Evolutionary conservation across 2,888 invertebrate species (phyloP).

Genomic region (Apodemia mormo): DNA sequence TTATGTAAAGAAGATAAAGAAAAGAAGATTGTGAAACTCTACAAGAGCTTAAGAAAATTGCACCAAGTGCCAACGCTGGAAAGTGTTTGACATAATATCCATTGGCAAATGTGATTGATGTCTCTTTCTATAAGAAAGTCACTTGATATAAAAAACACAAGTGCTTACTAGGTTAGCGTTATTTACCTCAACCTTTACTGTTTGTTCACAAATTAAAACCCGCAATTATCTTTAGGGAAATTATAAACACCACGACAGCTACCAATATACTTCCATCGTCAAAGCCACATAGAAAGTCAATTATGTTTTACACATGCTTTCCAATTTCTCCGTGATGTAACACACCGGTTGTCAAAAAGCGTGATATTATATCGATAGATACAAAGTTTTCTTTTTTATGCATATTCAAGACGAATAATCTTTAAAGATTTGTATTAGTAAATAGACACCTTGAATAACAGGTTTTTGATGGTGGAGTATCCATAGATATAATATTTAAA

Average conservation of each 20-base stretch:
- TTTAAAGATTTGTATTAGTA: constrained; percentile 3
- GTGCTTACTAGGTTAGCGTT: background rate
- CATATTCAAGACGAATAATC: constrained; percentile 1
- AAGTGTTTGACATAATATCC: no score
- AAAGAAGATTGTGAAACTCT: no score
- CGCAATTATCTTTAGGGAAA: constrained; percentile 8
- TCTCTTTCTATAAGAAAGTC: no score
- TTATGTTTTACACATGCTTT: constrained; percentile 38
- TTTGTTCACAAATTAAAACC: constrained; percentile 2
- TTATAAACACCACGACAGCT: constrained; percentile 1
- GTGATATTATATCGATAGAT: constrained; percentile 8
- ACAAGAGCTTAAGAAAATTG: no score
- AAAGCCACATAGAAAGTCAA: constrained; percentile 40
- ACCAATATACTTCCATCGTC: background rate
- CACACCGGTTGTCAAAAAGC: constrained; percentile 37
- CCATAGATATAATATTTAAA: no score
- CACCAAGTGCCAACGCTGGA: no score
- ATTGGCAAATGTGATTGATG: no score
- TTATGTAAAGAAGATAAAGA: no score
- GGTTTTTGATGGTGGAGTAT: background rate
- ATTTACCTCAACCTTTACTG: background rate
- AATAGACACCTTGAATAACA: background rate
- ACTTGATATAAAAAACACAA: no score
- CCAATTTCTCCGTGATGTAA: constrained; percentile 43
- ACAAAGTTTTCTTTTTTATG: constrained; percentile 9